Evolutionary conservation across 2,888 invertebrate species (phyloP).

Genomic region (Oxytorus armatus): DNA sequence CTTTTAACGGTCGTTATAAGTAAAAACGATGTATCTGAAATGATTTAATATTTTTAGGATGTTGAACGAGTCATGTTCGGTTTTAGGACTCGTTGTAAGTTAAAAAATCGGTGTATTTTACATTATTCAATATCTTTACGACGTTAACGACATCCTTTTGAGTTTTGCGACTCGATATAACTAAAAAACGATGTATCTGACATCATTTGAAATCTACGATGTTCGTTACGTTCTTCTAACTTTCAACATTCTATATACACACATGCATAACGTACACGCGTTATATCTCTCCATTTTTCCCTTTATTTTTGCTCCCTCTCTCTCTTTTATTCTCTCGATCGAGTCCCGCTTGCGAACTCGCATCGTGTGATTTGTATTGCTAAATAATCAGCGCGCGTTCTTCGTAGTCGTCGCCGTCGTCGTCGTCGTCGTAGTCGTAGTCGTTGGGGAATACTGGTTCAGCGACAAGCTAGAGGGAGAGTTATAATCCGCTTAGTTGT

Average conservation of each 20-base stretch:
- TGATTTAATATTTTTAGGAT: background rate
- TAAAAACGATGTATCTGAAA: background rate
- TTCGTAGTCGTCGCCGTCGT: slow-evolving; percentile 50
- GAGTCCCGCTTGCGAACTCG: slow-evolving; percentile 60
- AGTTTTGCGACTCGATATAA: slow-evolving; percentile 7
- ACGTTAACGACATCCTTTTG: slow-evolving; percentile 1
- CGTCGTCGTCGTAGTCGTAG: slow-evolving; percentile 61
- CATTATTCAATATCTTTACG: no score
- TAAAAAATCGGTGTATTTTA: no score
- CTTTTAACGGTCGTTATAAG: background rate
- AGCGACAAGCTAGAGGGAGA: slow-evolving; percentile 76
- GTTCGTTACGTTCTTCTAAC: no score
- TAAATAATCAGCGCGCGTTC: slow-evolving; percentile 80
- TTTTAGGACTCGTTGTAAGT: no score
- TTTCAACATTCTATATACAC: no score
- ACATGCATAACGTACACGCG: slow-evolving; percentile 23
- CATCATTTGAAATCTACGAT: no score
- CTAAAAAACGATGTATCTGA: no score
- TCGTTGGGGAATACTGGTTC: slow-evolving; percentile 80
- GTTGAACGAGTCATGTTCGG: no score
- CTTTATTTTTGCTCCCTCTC: slow-evolving; percentile 23
- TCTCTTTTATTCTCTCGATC: slow-evolving; percentile 41
- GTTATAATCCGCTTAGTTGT: slow-evolving; percentile 74
- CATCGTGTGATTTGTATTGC: slow-evolving; percentile 81
- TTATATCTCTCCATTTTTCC: slow-evolving; percentile 14